These are phyloP conservation scores for Nothocercus nigrocapillus DNA, from an alignment of 2,113 vertebrate genomes.

Conservation along the genomic window DNA sequence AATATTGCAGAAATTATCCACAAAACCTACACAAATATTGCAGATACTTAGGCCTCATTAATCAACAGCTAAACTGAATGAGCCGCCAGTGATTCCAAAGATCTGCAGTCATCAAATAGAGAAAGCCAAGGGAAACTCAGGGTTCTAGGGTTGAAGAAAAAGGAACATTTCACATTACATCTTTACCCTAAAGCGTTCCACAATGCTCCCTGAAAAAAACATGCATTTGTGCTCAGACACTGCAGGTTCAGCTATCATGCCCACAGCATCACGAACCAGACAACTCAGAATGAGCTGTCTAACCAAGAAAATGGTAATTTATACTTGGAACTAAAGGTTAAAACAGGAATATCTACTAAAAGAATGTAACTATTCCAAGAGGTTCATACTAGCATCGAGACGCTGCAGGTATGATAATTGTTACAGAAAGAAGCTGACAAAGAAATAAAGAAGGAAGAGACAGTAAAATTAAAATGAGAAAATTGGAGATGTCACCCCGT, in stretches of 20 bases:
- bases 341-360: neutral
- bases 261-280: neutral
- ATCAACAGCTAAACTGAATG: neutral
- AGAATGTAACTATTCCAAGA: neutral
- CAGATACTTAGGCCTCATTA: neutral
- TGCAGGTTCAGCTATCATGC: neutral
- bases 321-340: neutral
- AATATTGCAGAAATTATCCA: neutral
- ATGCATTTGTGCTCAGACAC: neutral
- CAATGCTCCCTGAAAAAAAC: neutral
- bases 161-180: neutral
- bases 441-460: neutral
- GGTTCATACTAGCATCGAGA: fast-evolving
- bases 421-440: neutral
- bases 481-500: neutral
- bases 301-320: neutral
- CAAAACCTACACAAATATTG: neutral
- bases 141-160: neutral
- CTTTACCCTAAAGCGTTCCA: neutral
- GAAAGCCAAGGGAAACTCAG: neutral
- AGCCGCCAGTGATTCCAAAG: neutral
- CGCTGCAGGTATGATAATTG: fast-evolving
- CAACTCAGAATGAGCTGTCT: neutral
- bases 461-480: neutral
- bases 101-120: neutral